Evolutionary conservation across 2,888 invertebrate genomes (phyloP).

Genomic region (Oscheius onirici): DNA sequence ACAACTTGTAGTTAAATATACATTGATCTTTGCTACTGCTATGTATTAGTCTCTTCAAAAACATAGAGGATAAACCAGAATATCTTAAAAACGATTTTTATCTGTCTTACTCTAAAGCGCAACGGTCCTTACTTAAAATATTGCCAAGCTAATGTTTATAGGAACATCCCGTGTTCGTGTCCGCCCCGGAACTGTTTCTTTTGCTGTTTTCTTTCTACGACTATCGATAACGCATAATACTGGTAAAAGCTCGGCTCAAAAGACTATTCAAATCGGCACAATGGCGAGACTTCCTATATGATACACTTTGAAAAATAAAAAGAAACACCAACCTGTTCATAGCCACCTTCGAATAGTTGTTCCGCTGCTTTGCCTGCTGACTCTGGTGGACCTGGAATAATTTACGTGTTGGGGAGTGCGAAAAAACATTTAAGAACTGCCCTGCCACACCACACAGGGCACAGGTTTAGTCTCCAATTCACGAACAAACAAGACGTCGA

Average conservation of each 20-base stretch:
- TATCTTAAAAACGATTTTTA: too few relatives aligned
- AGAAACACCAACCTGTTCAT: slow-evolving; percentile 8
- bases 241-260: too few relatives aligned
- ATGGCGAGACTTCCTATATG: background rate
- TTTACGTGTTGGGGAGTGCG: background rate
- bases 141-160: too few relatives aligned
- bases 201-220: background rate
- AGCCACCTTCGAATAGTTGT: slow-evolving; percentile 8
- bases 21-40: background rate
- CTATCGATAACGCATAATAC: too few relatives aligned
- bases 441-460: too few relatives aligned
- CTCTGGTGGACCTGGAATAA: slow-evolving; percentile 12
- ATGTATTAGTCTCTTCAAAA: too few relatives aligned
- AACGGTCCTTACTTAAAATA: too few relatives aligned
- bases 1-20: background rate
- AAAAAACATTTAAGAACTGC: background rate
- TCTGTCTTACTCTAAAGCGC: too few relatives aligned
- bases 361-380: background rate
- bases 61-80: too few relatives aligned
- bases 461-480: background rate
- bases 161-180: background rate
- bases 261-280: background rate
- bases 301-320: background rate
- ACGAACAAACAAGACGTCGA: background rate
- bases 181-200: background rate